phyloP scores from a whole-genome alignment of 2,888 invertebrate genomes.

The Nymphalis polychloros region DNA sequence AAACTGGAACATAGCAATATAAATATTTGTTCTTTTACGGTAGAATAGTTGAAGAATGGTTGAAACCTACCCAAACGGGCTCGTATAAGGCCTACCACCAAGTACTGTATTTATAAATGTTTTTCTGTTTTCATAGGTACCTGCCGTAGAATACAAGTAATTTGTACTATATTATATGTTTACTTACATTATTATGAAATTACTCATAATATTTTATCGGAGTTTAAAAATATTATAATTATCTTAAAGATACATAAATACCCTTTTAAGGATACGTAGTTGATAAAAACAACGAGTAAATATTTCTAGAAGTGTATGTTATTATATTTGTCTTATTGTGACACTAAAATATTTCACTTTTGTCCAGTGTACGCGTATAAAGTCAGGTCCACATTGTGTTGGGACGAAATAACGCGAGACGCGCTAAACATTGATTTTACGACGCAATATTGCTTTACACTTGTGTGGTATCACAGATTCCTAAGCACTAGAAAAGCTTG shows the following conservation, averaged over 20 bases:
- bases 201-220: too few relatives aligned
- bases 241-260: not conserved
- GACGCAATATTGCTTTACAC: conserved; percentile 55
- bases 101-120: too few relatives aligned
- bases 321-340: conserved; percentile 4
- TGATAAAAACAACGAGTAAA: not conserved
- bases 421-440: conserved; percentile 67
- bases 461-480: conserved; percentile 52
- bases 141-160: too few relatives aligned
- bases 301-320: not conserved
- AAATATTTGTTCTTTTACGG: too few relatives aligned
- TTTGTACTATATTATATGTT: too few relatives aligned
- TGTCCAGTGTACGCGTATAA: conserved; percentile 33
- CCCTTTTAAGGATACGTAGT: not conserved
- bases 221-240: too few relatives aligned
- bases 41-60: too few relatives aligned
- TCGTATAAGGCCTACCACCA: too few relatives aligned
- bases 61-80: too few relatives aligned
- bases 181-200: too few relatives aligned
- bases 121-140: too few relatives aligned
- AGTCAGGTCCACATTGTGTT: conserved; percentile 42
- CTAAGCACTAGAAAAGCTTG: conserved; percentile 43
- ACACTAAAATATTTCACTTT: conserved; percentile 29
- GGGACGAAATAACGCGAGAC: conserved; percentile 43
- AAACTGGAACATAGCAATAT: too few relatives aligned